phyloP scores from a whole-genome alignment of 2,113 vertebrate species.

The Zosterops borbonicus region DNA sequence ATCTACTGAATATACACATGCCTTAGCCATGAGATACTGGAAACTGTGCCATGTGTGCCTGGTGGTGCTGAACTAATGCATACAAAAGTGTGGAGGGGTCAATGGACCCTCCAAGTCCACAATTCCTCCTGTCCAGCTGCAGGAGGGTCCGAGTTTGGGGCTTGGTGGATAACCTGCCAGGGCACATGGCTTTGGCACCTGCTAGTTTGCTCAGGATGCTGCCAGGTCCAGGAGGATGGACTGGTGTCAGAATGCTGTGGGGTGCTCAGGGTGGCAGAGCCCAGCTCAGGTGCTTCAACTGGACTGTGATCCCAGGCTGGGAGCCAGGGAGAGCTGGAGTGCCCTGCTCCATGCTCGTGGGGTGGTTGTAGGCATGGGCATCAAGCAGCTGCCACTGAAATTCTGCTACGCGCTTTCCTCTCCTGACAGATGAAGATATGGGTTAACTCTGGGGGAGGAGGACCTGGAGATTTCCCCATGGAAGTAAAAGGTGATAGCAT shows the following conservation, averaged over 20 bases:
- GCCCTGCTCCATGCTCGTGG: accelerated
- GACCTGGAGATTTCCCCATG: background rate
- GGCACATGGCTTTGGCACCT: background rate
- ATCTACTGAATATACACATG: conserved; percentile 45
- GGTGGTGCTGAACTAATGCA: background rate
- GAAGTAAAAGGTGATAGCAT: background rate
- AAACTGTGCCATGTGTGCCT: background rate
- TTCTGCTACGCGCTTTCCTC: background rate
- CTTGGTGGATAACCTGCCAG: background rate
- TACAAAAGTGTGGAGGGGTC: background rate
- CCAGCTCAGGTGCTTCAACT: background rate
- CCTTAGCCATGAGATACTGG: conserved; percentile 4
- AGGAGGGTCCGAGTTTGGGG: background rate
- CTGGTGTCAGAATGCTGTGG: background rate
- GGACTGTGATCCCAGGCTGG: background rate
- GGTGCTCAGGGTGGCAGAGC: background rate
- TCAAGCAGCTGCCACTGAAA: background rate
- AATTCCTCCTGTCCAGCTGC: background rate
- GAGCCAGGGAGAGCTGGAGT: background rate
- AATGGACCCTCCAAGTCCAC: background rate
- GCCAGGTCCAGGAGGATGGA: accelerated
- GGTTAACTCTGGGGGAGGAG: background rate
- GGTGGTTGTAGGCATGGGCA: background rate
- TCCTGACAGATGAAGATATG: background rate
- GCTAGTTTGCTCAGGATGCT: background rate